Conservation (phyloP, 2,113 vertebrate genomes). For the Gadus chalcogrammus region DNA sequence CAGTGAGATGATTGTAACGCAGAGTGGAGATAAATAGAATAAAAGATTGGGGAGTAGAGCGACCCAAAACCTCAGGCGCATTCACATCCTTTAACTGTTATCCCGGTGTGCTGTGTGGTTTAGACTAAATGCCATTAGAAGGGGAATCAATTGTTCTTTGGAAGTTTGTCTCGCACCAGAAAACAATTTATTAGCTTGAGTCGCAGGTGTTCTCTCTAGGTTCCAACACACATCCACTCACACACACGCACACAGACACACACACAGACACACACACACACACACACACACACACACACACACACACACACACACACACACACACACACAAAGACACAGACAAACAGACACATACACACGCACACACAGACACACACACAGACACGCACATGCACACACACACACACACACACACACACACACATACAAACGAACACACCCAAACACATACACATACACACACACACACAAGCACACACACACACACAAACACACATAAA, state of each 20-base stretch:
- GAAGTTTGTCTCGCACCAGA: slow-evolving; percentile 1
- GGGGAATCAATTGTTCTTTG: background rate
- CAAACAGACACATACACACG: too few species aligned
- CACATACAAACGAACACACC: too few species aligned
- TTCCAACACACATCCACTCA: background rate
- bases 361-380: background rate
- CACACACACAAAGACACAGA: too few species aligned
- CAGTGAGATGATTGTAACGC: slow-evolving; percentile 19
- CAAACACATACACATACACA: too few species aligned
- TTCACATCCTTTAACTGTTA: slow-evolving; percentile 18
- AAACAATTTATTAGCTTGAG: background rate
- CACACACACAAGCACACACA: too few species aligned
- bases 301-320: too few species aligned
- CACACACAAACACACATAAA: too few species aligned
- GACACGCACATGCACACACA: background rate
- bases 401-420: background rate
- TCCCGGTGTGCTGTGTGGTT: slow-evolving; percentile 3
- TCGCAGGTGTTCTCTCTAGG: background rate
- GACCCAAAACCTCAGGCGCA: slow-evolving; percentile 16
- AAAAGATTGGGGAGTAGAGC: slow-evolving; percentile 8
- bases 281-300: background rate
- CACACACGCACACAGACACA: background rate
- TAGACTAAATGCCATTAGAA: slow-evolving; percentile 8
- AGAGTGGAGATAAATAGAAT: slow-evolving; percentile 28
- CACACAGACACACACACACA: background rate